Evolutionary conservation across 2,797 vertebrate genomes (phyloP), one percentile per base, ranked within the genome.

Genomic region (Eidolon dupreanum): DNA sequence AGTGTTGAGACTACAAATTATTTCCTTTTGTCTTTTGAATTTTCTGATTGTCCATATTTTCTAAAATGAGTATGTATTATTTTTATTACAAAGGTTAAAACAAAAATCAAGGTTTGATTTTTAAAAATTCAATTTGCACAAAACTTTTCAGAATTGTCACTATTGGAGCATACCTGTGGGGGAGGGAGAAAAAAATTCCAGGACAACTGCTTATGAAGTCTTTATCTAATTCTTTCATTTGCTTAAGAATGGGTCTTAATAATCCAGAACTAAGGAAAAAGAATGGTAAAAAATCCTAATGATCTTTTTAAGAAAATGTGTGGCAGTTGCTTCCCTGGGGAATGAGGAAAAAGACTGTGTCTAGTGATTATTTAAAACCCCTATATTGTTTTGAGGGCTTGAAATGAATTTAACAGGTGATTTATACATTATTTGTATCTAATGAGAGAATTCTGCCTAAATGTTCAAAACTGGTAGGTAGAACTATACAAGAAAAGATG

Each of bases 401-500:
- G 59, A 92, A 93, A 65, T 55, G 68, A 66, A 61, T 61, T 70
- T 43, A 61, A 82, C 51, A 31, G 11, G 51, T 75, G 28, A 90
- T 59, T 75, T 22, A 53, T 75, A 87, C 51, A 75, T 84, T 88
- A 33, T 68, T 77, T 90, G 46, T 68, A 70, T 73, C 2, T 2
- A 95, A 81, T 13, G 55, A 36, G 55, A 86, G 24, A 84, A 68
- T 63, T 68, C 20, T 22, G 1, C 46, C 92, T 59, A 33, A 93
- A 78, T 33, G 65, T 70, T 91, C 63, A 74, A 83, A 89, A 84
- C 38, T 3, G 88, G 41, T 51, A n/a, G 71, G 20, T 19, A 89
- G 59, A 33, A 89, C 36, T 8, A 38, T 28, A 53, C 46, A 78
- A 94, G 90, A 96, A 97, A 94, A 75, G 68, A 59, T 75, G 97